Evolutionary conservation across 2,888 invertebrate genomes (phyloP).

Genomic region (Anticlea derivata): DNA sequence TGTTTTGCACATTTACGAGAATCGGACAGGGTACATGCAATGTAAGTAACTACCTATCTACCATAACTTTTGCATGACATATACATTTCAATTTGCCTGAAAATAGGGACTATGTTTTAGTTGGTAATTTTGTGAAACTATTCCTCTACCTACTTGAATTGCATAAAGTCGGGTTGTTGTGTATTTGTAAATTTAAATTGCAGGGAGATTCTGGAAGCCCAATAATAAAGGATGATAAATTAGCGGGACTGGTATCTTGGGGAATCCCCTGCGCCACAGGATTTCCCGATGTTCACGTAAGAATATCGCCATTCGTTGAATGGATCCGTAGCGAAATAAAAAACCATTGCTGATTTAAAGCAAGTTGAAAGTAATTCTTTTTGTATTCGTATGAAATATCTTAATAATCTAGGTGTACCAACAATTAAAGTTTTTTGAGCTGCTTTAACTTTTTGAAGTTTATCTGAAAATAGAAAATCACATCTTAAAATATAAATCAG

Average conservation of each 20-base stretch:
- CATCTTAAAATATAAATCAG: too few species aligned
- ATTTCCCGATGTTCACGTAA: slow-evolving; percentile 77
- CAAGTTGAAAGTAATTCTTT: background rate
- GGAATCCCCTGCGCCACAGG: slow-evolving; percentile 77
- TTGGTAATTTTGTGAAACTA: background rate
- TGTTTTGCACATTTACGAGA: slow-evolving; percentile 74
- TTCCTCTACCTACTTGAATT: background rate
- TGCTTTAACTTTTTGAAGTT: slow-evolving; percentile 18
- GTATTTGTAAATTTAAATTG: too few species aligned
- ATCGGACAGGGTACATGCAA: slow-evolving; percentile 73
- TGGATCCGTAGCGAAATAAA: slow-evolving; percentile 57
- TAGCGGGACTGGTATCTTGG: slow-evolving; percentile 76
- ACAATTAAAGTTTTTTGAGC: slow-evolving; percentile 11
- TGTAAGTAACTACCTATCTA: slow-evolving; percentile 51
- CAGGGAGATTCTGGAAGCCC: slow-evolving; percentile 80
- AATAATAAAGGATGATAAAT: slow-evolving; percentile 52
- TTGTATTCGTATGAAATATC: too few species aligned
- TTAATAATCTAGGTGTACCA: too few species aligned
- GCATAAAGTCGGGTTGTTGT: too few species aligned
- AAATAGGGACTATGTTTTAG: too few species aligned
- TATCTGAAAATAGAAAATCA: slow-evolving; percentile 26
- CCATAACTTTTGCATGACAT: too few species aligned
- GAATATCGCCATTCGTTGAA: slow-evolving; percentile 57
- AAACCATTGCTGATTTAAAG: background rate
- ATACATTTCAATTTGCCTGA: too few species aligned